Percentiles rank a stretch among this genome's conserved stretches.
These are phyloP conservation scores for Calidris pugnax DNA, from an alignment of 2,113 vertebrate species.

Conservation along the genomic window DNA sequence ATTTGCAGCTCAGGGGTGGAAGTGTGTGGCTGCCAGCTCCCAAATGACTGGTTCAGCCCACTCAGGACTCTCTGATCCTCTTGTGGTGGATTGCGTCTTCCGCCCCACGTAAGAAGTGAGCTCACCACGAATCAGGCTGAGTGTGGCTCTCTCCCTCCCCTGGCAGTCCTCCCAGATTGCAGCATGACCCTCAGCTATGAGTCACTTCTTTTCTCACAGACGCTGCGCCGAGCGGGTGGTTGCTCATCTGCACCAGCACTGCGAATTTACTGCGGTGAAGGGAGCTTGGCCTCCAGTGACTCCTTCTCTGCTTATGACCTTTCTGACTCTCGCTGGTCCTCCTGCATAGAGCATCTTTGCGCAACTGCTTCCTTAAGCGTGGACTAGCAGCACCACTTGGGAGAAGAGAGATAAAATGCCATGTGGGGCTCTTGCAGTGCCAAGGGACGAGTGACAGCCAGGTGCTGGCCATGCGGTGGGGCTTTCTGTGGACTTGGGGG, in stretches of 20 bases:
- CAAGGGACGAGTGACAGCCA: neutral
- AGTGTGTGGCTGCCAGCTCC: neutral
- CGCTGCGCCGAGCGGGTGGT: neutral
- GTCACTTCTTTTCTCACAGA: constrained; percentile 59
- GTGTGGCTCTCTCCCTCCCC: neutral
- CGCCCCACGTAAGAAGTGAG: constrained; percentile 6
- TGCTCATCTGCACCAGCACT: constrained; percentile 19
- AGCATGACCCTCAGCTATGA: constrained; percentile 54
- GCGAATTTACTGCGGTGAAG: neutral
- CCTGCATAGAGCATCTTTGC: neutral
- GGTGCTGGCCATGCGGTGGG: neutral
- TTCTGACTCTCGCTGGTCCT: neutral
- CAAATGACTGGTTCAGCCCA: constrained; percentile 6
- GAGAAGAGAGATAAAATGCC: neutral
- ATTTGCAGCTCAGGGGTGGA: neutral
- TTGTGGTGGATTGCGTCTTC: neutral
- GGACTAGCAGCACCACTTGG: neutral
- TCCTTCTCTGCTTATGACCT: neutral
- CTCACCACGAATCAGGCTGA: neutral
- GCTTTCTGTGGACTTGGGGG: neutral
- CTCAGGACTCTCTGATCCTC: neutral
- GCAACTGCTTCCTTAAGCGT: neutral
- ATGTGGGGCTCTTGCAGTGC: neutral
- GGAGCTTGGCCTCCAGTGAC: neutral
- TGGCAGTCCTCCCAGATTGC: constrained; percentile 53